phyloP scores from a whole-genome alignment of 2,113 vertebrate genomes.

The Bufo gargarizans region DNA sequence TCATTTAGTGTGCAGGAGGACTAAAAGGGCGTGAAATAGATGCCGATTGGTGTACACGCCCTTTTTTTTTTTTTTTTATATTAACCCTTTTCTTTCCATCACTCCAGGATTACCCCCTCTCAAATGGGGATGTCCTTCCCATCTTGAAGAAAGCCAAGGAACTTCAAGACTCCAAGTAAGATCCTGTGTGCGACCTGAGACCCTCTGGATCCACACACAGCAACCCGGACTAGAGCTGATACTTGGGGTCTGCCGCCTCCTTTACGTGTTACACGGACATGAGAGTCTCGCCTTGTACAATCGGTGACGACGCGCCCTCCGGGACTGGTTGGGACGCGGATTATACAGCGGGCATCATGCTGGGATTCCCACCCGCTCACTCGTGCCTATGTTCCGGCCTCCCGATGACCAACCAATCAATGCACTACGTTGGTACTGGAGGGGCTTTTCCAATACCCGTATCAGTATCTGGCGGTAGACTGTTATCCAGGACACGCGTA shows the following conservation, averaged over 20 bases:
- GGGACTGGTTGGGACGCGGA: not conserved
- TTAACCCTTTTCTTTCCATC: not conserved
- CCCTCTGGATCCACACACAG: not conserved
- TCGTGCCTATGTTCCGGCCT: constrained; percentile 7
- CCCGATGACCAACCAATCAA: not conserved
- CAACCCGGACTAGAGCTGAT: not conserved
- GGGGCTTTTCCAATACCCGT: not conserved
- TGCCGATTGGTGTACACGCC: no score
- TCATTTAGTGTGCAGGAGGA: no score
- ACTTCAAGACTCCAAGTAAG: constrained; percentile 87
- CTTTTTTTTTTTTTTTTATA: not conserved
- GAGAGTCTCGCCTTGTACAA: not conserved
- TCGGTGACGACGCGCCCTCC: not conserved
- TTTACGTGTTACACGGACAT: not conserved
- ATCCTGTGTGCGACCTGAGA: not conserved
- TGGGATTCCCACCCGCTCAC: not conserved
- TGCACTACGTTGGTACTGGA: not conserved
- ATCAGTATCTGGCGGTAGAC: constrained; percentile 3
- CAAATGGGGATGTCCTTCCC: constrained; percentile 89
- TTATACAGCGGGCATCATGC: not conserved
- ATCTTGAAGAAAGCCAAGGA: constrained; percentile 96
- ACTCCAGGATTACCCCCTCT: constrained; percentile 86
- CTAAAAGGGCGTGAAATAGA: no score
- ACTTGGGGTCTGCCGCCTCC: not conserved
- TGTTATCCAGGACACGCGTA: constrained; percentile 2